Conservation (phyloP, 2,113 vertebrate genomes). For the Pogona vitticeps region DNA sequence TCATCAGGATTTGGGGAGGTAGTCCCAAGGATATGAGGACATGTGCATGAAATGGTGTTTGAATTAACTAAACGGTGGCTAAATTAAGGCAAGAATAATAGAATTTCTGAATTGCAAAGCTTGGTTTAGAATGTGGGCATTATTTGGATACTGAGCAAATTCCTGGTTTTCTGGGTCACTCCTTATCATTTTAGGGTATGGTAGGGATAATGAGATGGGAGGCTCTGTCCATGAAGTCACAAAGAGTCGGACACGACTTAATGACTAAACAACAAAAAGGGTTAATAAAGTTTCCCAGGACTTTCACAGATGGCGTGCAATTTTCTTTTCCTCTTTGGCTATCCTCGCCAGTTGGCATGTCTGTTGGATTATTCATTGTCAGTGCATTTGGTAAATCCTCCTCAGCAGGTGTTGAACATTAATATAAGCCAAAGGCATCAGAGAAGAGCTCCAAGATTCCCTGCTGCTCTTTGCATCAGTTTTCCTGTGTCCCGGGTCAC, state of each 20-base stretch:
- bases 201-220: too few species aligned
- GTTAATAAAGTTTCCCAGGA: constrained; percentile 8
- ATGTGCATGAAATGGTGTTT: background rate
- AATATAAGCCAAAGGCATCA: constrained; percentile 28
- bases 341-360: constrained; percentile 10
- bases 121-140: constrained; percentile 38
- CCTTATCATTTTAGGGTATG: constrained; percentile 20
- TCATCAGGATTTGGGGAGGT: background rate
- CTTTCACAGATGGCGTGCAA: background rate
- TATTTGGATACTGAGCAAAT: constrained; percentile 48
- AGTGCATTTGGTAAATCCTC: constrained; percentile 37
- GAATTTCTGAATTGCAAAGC: background rate
- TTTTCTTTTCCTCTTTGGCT: background rate
- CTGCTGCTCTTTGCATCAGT: constrained; percentile 43
- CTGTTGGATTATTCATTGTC: constrained; percentile 27
- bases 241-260: too few species aligned
- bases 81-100: constrained; percentile 31
- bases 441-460: background rate
- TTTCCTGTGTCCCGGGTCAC: constrained; percentile 31
- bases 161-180: constrained; percentile 43
- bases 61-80: constrained; percentile 2
- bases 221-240: too few species aligned
- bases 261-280: background rate
- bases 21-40: background rate
- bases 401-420: constrained; percentile 44